A percentile compares a stretch with the other conserved stretches of the same genome.
Evolutionary conservation across 2,797 vertebrate genomes (phyloP).

Genomic region (Betta splendens): DNA sequence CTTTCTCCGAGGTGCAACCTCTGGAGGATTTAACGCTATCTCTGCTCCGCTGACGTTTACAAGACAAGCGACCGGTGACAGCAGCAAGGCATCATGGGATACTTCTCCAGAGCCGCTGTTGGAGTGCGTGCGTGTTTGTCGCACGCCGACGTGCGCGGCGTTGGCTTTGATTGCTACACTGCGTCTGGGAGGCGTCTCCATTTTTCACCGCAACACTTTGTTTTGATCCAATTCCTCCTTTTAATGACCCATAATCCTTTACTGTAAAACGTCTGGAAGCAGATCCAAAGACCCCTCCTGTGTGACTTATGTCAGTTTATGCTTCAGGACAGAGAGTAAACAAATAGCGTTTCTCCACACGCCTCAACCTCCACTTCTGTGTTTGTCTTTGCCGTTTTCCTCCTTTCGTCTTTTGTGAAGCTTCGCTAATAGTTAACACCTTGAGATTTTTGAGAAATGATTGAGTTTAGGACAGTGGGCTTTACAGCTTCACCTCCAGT

Average conservation of each 20-base stretch:
- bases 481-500: no score
- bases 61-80: slow-evolving; percentile 42
- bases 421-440: slow-evolving; percentile 43
- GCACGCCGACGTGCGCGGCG: slow-evolving; percentile 16
- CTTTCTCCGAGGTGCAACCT: slow-evolving; percentile 44
- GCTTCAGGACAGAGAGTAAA: slow-evolving; percentile 40
- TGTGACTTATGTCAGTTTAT: slow-evolving; percentile 67
- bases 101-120: background rate
- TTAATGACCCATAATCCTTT: slow-evolving; percentile 69
- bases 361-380: slow-evolving; percentile 50
- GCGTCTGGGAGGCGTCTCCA: slow-evolving; percentile 15
- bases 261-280: slow-evolving; percentile 55
- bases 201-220: slow-evolving; percentile 58
- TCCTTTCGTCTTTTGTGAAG: slow-evolving; percentile 22
- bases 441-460: slow-evolving; percentile 39
- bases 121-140: slow-evolving; percentile 5
- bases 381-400: slow-evolving; percentile 8
- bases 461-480: no score
- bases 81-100: slow-evolving; percentile 47
- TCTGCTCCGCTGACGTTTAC: slow-evolving; percentile 61
- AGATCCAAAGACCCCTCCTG: slow-evolving; percentile 43
- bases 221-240: slow-evolving; percentile 70
- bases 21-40: slow-evolving; percentile 54
- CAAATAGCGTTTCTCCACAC: slow-evolving; percentile 47
- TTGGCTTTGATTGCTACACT: slow-evolving; percentile 4